A percentile compares a stretch with the other conserved stretches of the same genome.
phyloP scores from a whole-genome alignment of 2,888 invertebrate genomes.

The Drosophila picticornis region DNA sequence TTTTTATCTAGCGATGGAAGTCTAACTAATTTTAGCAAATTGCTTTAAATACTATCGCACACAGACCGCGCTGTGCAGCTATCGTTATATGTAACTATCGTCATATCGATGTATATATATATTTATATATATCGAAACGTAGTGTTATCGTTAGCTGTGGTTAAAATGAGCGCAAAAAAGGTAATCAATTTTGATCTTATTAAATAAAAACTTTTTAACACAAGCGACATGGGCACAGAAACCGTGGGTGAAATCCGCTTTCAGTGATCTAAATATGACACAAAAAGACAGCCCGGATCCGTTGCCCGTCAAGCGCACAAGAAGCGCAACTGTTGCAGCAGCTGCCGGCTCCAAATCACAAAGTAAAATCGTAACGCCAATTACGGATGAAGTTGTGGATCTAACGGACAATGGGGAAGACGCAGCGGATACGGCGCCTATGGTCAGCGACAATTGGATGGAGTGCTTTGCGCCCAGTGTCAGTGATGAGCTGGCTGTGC shows the following conservation, averaged over 20 bases:
- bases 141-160: conserved; percentile 29
- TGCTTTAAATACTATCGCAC: not conserved
- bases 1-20: not conserved
- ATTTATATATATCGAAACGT: conserved; percentile 8
- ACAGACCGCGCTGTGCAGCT: not conserved
- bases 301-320: conserved; percentile 38
- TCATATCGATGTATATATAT: not conserved
- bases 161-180: conserved; percentile 65
- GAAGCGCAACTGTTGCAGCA: conserved; percentile 31
- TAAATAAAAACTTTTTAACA: not conserved
- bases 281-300: conserved; percentile 13
- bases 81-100: not conserved
- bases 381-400: conserved; percentile 30
- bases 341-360: not conserved
- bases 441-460: conserved; percentile 86
- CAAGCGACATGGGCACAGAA: conserved; percentile 44
- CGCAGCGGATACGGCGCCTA: not conserved
- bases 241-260: conserved; percentile 78
- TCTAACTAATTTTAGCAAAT: not conserved
- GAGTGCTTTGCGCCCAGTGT: conserved; percentile 87
- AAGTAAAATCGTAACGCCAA: conserved; percentile 2
- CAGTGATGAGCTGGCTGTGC: conserved; percentile 89
- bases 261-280: conserved; percentile 60
- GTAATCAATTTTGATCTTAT: conserved; percentile 55
- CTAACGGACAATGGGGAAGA: conserved; percentile 26